These are phyloP conservation scores for Andrena chrysosceles DNA, from an alignment of 2,888 invertebrate species.

Conservation along the genomic window DNA sequence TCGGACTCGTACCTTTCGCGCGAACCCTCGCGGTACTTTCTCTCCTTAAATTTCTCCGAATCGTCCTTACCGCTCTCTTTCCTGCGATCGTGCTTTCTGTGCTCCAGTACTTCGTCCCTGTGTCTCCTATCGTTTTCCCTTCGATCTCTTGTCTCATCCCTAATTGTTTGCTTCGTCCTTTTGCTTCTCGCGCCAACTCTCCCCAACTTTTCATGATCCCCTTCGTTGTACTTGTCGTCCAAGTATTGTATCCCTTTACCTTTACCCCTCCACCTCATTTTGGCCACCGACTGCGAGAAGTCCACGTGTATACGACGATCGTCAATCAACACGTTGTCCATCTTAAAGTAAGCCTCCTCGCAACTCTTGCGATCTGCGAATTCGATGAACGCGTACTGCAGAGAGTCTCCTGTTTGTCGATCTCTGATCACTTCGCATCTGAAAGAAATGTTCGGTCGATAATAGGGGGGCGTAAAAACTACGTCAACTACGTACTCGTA, in stretches of 20 bases:
- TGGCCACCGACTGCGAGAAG: constrained; percentile 99
- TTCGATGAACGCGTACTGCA: constrained; percentile 99
- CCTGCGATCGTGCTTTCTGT: constrained; percentile 61
- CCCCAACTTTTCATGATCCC: neutral
- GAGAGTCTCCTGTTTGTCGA: constrained; percentile 95
- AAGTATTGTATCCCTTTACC: constrained; percentile 89
- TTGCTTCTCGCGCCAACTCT: constrained; percentile 14
- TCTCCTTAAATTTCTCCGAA: constrained; percentile 47
- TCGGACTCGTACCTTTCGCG: constrained; percentile 64
- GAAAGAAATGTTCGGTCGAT: constrained; percentile 32
- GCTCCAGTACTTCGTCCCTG: constrained; percentile 41
- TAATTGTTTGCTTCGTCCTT: constrained; percentile 6
- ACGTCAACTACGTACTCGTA: neutral
- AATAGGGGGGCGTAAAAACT: neutral
- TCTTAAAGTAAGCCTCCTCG: constrained; percentile 99
- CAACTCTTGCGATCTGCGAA: constrained; percentile 96
- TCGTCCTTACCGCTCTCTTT: constrained; percentile 55
- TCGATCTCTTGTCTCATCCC: constrained; percentile 40
- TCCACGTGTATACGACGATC: constrained; percentile 99
- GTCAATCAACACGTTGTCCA: constrained; percentile 99
- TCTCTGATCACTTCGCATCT: constrained; percentile 99
- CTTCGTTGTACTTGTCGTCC: constrained; percentile 48
- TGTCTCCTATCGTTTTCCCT: constrained; percentile 33
- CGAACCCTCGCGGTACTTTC: constrained; percentile 50
- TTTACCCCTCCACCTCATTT: constrained; percentile 96